Evolutionary conservation across 2,113 vertebrate genomes (phyloP), one percentile per base, ranked within the genome.

Genomic region (Onychostruthus taczanowskii): DNA sequence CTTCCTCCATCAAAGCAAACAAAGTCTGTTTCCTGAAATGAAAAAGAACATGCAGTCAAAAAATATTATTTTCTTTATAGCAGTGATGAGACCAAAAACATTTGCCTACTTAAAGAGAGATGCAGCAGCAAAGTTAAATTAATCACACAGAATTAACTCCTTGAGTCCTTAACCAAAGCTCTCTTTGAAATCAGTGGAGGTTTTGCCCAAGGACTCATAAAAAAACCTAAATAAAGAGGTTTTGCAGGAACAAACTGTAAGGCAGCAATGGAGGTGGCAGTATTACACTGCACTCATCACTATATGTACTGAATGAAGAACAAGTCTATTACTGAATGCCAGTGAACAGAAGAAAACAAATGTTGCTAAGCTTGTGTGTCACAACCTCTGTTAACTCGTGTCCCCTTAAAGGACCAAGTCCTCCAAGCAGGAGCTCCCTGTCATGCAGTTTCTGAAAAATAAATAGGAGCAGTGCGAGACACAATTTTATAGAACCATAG

Each of bases 11-110:
- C 98, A 94, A 99, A 99, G 97, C 99, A 99, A 96, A 99, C 98
- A 94, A 99, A 99, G 97, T 99, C 99, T 41, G 99, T 99, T 97
- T 99, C 99, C 99, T 99, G 91, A 80, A 98, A 96, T 73, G 9
- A 94, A 96, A 55, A 87, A 53, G 89, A 92, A 41, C 7, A 73
- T 17, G 9, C 31, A 80, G 82, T 91, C 33, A 95, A 67, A 81
- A 73, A 85, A 74, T 27, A 68, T 2, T 72, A n/a, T 56, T 86
- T 66, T 63, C 19, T 55, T 75, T 72, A 9, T 61, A 49, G 41
- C 15, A 80, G 19, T 10, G 27, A 81, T 37, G 55, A 81, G 15
- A 84, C 50, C 21, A 52, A 85, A 92, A 43, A 22, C 28, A 46
- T 76, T 85, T 80, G 13, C 17, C 59, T 86, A 61, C 30, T 62